phyloP scores from a whole-genome alignment of 2,113 vertebrate genomes.

The Anhinga rufa region DNA sequence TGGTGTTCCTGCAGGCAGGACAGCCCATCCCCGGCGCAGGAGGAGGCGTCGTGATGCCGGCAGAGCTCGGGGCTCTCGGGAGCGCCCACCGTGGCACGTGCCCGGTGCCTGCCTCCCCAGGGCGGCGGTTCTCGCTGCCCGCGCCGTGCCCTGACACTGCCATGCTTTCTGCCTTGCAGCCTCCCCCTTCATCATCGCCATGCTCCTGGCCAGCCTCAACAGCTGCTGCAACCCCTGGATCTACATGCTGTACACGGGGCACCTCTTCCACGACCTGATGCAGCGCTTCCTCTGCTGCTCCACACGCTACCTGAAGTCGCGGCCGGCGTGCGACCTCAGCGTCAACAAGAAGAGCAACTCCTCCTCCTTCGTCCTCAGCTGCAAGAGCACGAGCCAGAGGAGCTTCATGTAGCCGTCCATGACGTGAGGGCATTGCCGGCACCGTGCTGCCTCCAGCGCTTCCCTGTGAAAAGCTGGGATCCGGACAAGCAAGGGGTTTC shows the following conservation, averaged over 20 bases:
- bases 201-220: conserved; percentile 92
- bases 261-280: conserved; percentile 85
- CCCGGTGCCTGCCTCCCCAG: background rate
- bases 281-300: conserved; percentile 84
- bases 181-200: conserved; percentile 87
- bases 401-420: conserved; percentile 70
- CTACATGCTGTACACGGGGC: conserved; percentile 92
- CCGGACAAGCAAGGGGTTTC: background rate
- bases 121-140: fast-evolving
- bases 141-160: background rate
- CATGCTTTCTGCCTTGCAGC: conserved; percentile 59
- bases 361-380: conserved; percentile 82
- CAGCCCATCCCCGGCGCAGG: background rate
- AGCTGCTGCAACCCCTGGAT: conserved; percentile 98
- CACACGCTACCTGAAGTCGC: conserved; percentile 46
- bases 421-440: conserved; percentile 29
- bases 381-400: conserved; percentile 76
- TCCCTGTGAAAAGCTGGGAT: background rate
- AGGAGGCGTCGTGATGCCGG: fast-evolving
- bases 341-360: conserved; percentile 80
- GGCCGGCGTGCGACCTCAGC: conserved; percentile 74
- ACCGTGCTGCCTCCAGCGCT: background rate
- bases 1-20: background rate
- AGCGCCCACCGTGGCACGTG: fast-evolving
- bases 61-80: background rate